These are phyloP conservation scores for Neuroscelio doddi DNA, from an alignment of 2,888 invertebrate species.

Conservation along the genomic window DNA sequence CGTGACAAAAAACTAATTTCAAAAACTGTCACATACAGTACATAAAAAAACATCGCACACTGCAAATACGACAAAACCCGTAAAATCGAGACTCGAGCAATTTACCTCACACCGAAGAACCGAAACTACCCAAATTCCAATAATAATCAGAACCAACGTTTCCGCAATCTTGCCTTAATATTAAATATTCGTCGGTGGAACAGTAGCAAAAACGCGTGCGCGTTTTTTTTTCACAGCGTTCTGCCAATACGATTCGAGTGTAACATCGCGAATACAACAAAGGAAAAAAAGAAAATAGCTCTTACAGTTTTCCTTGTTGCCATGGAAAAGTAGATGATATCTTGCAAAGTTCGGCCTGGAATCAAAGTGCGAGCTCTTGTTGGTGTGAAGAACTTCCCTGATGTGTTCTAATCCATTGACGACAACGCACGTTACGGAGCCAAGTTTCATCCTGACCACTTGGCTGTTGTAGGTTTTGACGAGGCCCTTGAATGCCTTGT, in stretches of 20 bases:
- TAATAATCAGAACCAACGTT: too few species aligned
- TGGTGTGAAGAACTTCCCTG: constrained; percentile 74
- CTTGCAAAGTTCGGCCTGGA: constrained; percentile 78
- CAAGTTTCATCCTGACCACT: constrained; percentile 75
- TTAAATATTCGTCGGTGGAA: too few species aligned
- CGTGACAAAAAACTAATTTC: too few species aligned
- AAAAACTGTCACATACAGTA: too few species aligned
- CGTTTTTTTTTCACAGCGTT: too few species aligned
- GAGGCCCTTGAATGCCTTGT: constrained; percentile 75
- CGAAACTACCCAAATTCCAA: neutral
- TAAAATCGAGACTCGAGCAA: too few species aligned
- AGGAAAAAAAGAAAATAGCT: constrained; percentile 47
- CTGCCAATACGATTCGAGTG: too few species aligned
- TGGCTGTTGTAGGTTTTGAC: constrained; percentile 73
- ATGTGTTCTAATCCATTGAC: constrained; percentile 77
- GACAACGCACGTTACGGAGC: constrained; percentile 75
- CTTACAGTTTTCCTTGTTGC: constrained; percentile 81
- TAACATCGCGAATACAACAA: neutral
- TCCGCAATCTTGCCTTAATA: too few species aligned
- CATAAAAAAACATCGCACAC: too few species aligned
- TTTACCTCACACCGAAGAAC: neutral
- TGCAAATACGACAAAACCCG: too few species aligned
- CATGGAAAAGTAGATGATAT: constrained; percentile 78
- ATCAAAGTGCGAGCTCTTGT: constrained; percentile 77
- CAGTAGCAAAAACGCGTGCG: too few species aligned